A percentile compares a stretch with the other conserved stretches of the same genome.
phyloP scores from a whole-genome alignment of 1,140 invertebrate species.

The Araneus ventricosus region DNA sequence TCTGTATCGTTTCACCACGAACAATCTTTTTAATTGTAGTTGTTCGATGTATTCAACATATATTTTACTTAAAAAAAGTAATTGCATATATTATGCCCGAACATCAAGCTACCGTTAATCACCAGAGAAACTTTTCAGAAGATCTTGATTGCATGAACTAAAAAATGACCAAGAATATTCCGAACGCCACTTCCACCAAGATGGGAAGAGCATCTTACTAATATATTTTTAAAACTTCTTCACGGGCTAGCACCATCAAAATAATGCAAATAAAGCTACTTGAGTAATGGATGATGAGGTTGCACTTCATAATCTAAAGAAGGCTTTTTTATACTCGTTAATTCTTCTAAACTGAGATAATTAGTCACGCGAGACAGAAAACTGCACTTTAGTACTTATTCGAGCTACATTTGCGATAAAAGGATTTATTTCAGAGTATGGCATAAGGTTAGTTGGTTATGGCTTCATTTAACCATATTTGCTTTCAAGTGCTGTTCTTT shows the following conservation, averaged over 20 bases:
- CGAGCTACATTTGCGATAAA: background rate
- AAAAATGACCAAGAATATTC: background rate
- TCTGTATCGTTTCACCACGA: too few relatives aligned
- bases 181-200: background rate
- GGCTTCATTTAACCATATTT: background rate
- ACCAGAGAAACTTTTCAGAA: background rate
- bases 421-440: background rate
- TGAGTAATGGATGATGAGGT: background rate
- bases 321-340: background rate
- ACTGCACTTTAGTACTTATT: background rate
- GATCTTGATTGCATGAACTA: background rate
- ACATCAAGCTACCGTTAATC: background rate
- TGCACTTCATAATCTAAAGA: background rate
- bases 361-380: background rate
- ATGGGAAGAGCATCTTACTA: background rate
- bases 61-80: too few relatives aligned
- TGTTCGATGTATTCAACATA: background rate
- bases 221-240: background rate
- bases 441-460: background rate
- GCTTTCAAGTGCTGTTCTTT: too few relatives aligned
- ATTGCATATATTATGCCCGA: too few relatives aligned
- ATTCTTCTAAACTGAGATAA: background rate
- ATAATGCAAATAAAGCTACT: background rate
- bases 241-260: background rate
- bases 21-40: too few relatives aligned